Base-by-base conservation (phyloP, 2,888 invertebrate genomes). In the Calameuta filiformis region DNA sequence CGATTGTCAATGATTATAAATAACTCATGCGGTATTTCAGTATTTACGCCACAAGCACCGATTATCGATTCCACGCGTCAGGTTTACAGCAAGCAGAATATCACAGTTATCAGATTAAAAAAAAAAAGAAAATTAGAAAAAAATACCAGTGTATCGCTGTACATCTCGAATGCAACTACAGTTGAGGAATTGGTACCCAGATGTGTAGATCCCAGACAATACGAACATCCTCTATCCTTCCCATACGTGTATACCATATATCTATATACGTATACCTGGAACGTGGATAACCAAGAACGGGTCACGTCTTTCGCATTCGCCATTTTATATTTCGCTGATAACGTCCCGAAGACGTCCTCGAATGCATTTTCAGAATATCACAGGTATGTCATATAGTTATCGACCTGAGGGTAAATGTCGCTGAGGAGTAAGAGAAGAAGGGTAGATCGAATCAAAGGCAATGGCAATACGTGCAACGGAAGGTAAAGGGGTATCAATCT, bases 401-500 rank as follows among this genome's bases (percentile, higher is more conserved):
- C 15, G 56, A 56, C 23, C 9, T 56, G 23, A 56, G 23, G 56
- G 23, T 56, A 56, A 56, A 56, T 9, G 23, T 56, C 23, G 23
- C 9, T 56, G 56, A 56, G 56, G 56, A 9, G 56, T 23, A 56
- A 56, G 2, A 30, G n/a, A 74, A 15, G 11, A n/a, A 35, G 68
- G 33, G 56, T 68, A 56, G 30, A 73, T 76, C 31, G 73, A 68
- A 77, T 68, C 68, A 37, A 37, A 68, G 56, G 40, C 73, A 77
- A 77, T 69, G 69, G 31, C 73, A 33, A 73, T 68, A 35, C 23
- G 56, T 56, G 56, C 73, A 77, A 74, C 73, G 74, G 74, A 77
- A 68, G 77, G 56, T 78, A 77, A 83, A 84, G 82, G 81, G 82
- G 82, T 83, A 85, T 87, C 85, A 83, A 85, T 80, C 84, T 82